These are phyloP conservation scores for Phaethon lepturus DNA, from an alignment of 2,113 vertebrate species.

Conservation along the genomic window DNA sequence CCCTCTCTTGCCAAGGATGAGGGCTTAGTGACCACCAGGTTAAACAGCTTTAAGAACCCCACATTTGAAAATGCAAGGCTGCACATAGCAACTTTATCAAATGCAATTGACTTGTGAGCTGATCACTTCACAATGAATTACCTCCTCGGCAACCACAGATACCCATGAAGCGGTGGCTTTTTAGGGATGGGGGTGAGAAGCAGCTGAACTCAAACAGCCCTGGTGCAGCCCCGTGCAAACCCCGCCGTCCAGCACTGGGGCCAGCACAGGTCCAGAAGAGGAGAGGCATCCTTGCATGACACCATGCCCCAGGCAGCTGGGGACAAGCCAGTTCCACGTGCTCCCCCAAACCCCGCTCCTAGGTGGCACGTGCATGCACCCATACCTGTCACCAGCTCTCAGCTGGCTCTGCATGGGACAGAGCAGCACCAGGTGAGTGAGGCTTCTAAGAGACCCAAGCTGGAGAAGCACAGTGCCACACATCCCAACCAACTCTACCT, in stretches of 20 bases:
- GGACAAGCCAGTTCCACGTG: neutral
- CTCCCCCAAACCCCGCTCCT: neutral
- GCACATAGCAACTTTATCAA: neutral
- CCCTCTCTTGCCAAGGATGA: neutral
- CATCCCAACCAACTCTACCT: neutral
- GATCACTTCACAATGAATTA: too few species aligned
- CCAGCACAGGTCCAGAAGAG: fast-evolving
- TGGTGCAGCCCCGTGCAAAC: neutral
- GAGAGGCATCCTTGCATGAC: fast-evolving
- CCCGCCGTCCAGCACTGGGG: fast-evolving
- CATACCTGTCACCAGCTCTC: neutral
- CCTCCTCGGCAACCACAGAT: fast-evolving
- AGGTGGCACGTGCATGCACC: fast-evolving
- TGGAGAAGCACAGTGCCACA: neutral
- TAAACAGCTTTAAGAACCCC: neutral
- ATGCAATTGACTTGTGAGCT: fast-evolving
- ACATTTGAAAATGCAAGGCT: fast-evolving
- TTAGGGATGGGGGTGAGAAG: neutral
- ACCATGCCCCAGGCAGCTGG: neutral
- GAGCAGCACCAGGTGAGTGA: neutral
- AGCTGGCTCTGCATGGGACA: neutral
- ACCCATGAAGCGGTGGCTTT: fast-evolving
- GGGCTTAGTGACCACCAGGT: fast-evolving
- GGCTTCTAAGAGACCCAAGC: neutral
- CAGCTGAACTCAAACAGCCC: fast-evolving